Conservation (phyloP, 2,888 invertebrate genomes). For the Stenodera caucasica region DNA sequence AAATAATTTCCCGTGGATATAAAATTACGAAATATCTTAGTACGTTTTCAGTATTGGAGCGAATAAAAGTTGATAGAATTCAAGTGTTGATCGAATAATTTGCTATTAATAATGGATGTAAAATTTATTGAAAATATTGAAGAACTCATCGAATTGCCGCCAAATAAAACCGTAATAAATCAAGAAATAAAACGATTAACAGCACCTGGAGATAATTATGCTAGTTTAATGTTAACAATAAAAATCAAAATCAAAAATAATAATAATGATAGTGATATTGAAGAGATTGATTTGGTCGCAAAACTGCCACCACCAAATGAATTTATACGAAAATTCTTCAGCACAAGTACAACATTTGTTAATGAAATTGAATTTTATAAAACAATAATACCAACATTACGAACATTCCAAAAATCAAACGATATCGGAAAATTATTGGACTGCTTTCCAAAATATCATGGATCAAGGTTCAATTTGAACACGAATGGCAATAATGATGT, state of each 20-base stretch:
- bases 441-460: conserved; percentile 27
- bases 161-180: conserved; percentile 28
- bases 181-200: conserved; percentile 52
- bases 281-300: conserved; percentile 22
- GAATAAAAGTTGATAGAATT: too few relatives aligned
- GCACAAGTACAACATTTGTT: conserved; percentile 22
- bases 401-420: conserved; percentile 18
- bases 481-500: conserved; percentile 45
- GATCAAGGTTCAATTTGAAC: conserved; percentile 38
- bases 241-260: conserved; percentile 40
- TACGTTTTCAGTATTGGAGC: too few relatives aligned
- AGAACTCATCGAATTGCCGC: neutral
- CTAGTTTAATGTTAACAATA: conserved; percentile 57
- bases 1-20: too few relatives aligned
- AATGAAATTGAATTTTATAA: conserved; percentile 26
- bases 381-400: conserved; percentile 20
- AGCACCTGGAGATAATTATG: conserved; percentile 62
- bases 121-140: neutral
- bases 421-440: conserved; percentile 17
- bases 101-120: conserved; percentile 3
- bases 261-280: neutral
- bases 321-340: conserved; percentile 18
- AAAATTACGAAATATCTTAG: too few relatives aligned
- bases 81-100: too few relatives aligned
- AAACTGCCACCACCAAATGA: conserved; percentile 26